These are phyloP conservation scores for Rotaria socialis DNA, from an alignment of 2,888 invertebrate genomes.

Conservation along the genomic window DNA sequence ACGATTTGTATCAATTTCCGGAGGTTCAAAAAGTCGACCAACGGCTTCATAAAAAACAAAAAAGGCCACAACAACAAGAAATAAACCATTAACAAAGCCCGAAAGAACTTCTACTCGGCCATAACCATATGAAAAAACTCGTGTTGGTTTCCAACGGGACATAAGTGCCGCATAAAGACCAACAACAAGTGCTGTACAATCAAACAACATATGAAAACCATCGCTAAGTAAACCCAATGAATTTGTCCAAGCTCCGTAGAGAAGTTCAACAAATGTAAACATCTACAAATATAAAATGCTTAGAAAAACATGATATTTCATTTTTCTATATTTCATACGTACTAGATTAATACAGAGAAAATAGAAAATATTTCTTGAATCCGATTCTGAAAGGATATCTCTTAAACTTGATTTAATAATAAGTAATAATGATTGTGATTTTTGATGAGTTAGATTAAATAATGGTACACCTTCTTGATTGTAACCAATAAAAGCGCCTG, in stretches of 20 bases:
- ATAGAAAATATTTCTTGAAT: slow-evolving; percentile 46
- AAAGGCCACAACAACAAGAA: slow-evolving; percentile 63
- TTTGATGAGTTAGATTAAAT: slow-evolving; percentile 25
- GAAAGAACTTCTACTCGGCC: slow-evolving; percentile 63
- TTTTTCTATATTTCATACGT: background rate
- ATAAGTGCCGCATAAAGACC: slow-evolving; percentile 65
- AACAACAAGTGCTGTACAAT: slow-evolving; percentile 65
- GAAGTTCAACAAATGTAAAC: slow-evolving; percentile 63
- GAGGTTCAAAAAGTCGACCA: slow-evolving; percentile 63
- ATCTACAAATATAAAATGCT: background rate
- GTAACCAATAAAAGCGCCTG: slow-evolving; percentile 45
- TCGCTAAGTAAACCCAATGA: slow-evolving; percentile 65
- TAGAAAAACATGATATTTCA: background rate
- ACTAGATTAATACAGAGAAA: slow-evolving; percentile 45
- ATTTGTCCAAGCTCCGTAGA: slow-evolving; percentile 65
- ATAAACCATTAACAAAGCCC: slow-evolving; percentile 65
- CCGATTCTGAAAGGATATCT: slow-evolving; percentile 37
- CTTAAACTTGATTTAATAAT: slow-evolving; percentile 28
- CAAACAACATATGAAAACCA: slow-evolving; percentile 66
- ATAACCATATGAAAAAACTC: slow-evolving; percentile 63
- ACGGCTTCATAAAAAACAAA: slow-evolving; percentile 64
- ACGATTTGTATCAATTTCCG: slow-evolving; percentile 61
- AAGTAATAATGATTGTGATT: slow-evolving; percentile 39
- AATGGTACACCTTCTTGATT: slow-evolving; percentile 40
- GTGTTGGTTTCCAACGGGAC: slow-evolving; percentile 63